A percentile compares a stretch with the other conserved stretches of the same genome.
phyloP scores from a whole-genome alignment of 1,140 invertebrate genomes.

The Hermetia illucens region DNA sequence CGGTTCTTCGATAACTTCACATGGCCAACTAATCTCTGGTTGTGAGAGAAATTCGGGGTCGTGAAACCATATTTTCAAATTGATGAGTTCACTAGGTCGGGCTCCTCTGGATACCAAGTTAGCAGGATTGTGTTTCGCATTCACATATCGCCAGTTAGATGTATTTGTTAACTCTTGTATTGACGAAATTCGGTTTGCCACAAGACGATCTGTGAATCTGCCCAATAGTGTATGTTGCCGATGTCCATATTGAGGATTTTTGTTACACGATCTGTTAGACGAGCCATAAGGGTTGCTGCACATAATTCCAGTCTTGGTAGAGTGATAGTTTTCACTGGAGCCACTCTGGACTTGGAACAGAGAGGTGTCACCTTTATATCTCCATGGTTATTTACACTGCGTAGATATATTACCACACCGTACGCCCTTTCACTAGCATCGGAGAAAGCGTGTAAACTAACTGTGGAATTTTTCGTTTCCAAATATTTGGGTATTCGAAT shows the following conservation, averaged over 20 bases:
- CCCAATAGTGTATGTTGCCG: not conserved
- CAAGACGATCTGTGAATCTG: no score
- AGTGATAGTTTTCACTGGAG: constrained; percentile 23
- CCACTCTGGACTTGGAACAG: constrained; percentile 22
- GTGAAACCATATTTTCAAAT: not conserved
- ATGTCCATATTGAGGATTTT: not conserved
- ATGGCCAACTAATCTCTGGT: not conserved
- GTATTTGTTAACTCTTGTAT: constrained; percentile 4
- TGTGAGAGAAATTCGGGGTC: constrained; percentile 1
- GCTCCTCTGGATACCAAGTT: constrained; percentile 11
- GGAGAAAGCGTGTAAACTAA: no score
- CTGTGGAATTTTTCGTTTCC: no score
- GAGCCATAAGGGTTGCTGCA: constrained; percentile 24
- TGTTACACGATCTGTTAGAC: no score
- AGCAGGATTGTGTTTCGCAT: constrained; percentile 11
- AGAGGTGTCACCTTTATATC: constrained; percentile 11
- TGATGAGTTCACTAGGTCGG: not conserved
- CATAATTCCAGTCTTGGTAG: constrained; percentile 32
- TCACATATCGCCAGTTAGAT: constrained; percentile 10
- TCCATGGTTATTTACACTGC: constrained; percentile 7
- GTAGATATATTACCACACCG: constrained; percentile 17
- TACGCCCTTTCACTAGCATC: constrained; percentile 19
- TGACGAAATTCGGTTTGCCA: constrained; percentile 11
- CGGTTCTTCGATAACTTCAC: not conserved
- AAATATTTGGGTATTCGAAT: no score